These are phyloP conservation scores for Sorex maritimensis DNA, from an alignment of 2,797 vertebrate genomes.

Conservation along the genomic window DNA sequence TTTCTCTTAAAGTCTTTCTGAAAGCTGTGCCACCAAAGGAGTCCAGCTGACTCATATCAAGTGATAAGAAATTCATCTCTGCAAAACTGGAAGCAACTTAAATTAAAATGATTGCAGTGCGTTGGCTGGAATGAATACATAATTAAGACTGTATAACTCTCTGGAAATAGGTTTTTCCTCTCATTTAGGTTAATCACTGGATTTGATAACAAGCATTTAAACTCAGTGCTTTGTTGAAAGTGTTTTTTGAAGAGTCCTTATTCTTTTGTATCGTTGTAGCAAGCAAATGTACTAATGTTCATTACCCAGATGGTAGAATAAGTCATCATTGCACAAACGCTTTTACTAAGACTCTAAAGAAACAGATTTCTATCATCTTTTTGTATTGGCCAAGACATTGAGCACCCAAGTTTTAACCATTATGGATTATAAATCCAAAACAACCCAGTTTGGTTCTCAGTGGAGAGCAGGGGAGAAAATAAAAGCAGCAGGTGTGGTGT, in stretches of 20 bases:
- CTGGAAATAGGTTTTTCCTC: slow-evolving; percentile 71
- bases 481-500: neutral
- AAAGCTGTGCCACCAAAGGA: slow-evolving; percentile 62
- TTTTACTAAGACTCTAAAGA: slow-evolving; percentile 68
- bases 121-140: slow-evolving; percentile 77
- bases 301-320: slow-evolving; percentile 78
- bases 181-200: slow-evolving; percentile 77
- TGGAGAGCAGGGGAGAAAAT: neutral
- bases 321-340: slow-evolving; percentile 67
- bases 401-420: slow-evolving; percentile 65
- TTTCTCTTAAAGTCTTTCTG: slow-evolving; percentile 38
- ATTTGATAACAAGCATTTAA: slow-evolving; percentile 78
- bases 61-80: slow-evolving; percentile 77
- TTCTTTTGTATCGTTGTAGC: slow-evolving; percentile 65
- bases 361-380: slow-evolving; percentile 63
- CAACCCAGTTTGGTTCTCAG: neutral
- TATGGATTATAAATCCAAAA: slow-evolving; percentile 38
- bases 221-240: slow-evolving; percentile 72
- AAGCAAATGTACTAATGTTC: slow-evolving; percentile 71
- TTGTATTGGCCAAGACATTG: slow-evolving; percentile 30
- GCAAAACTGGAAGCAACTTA: slow-evolving; percentile 75
- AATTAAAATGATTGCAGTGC: slow-evolving; percentile 76
- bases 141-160: slow-evolving; percentile 71
- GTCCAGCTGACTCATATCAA: slow-evolving; percentile 79
- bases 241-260: slow-evolving; percentile 53